Evolutionary conservation across 2,797 vertebrate species (phyloP), one percentile per base, ranked within the genome.

Genomic region (Xenopus petersii): DNA sequence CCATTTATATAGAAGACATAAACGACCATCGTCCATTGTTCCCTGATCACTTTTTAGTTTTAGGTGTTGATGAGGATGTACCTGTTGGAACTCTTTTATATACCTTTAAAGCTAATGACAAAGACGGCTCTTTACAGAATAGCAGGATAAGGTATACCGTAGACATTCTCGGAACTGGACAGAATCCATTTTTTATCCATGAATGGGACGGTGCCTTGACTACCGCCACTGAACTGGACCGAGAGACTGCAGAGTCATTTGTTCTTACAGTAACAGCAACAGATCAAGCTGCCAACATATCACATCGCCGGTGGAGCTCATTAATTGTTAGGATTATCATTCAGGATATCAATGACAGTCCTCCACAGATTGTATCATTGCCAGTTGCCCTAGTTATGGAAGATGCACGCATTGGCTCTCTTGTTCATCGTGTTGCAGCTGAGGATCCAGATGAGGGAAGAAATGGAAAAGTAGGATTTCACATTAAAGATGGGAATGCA

Each of bases 1-100:
- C 81, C 46, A 85, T 98, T 17, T 89, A 88, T 8, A 87, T 98
- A 67, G 88, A 95, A 84, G 96, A 98, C 26, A 86, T 89, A 10
- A 98, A 98, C 4, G 95, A 98, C 84, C 91, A 96, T 76, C 79
- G 88, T 0, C 96, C 97, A 0, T 86, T 84, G 85, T 98, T 99
- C 83, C 85, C 82, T 12, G 91, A 95, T 30, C 87, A 92, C 61
- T 83, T 96, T 64, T 48, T 97, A 67, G 87, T 85, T 26, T 89
- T 97, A 51, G 90, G 94, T 0, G 3, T 98, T 79, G 80, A 85
- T 47, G 97, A 98, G 85, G 91, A 96, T 15, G 84, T 87, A 3
- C 77, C 91, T 0, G 5, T 91, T 8, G 95, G 95, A 30, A 93
- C 94, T 0, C 68, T 80, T 49, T 91, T 92, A 2, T 90, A 94